Evolutionary conservation across 2,113 vertebrate genomes (phyloP), one percentile per base, ranked within the genome.

Genomic region (Pygoscelis adeliae): DNA sequence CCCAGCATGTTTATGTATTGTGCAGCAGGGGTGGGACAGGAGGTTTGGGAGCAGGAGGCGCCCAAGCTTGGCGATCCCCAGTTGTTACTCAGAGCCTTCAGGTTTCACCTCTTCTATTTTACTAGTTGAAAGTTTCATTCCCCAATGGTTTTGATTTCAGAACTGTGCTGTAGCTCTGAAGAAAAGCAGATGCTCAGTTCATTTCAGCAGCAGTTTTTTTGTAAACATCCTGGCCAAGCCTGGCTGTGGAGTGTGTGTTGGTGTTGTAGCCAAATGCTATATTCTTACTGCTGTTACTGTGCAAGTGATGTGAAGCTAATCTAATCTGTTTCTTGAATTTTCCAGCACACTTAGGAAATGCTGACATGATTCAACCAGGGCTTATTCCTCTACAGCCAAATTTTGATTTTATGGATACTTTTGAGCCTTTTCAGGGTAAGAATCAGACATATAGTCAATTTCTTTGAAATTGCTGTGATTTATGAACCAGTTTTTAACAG

Each of bases 281-380:
- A 25, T 71, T 95, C 80, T 61, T 74, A 5, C 58, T 89, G 50
- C 34, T 59, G 36, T 73, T 93, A 26, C 8, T 73, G 26, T 70
- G 52, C 5, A 9, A 74, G 34, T 79, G 56, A 83, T 72, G 67
- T 55, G 27, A 55, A 62, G 11, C 36, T 71, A 56, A 65, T 80
- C 49, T 92, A 55, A 76, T 83, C 25, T 73, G 55, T 89, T 69
- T 82, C 74, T 40, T 96, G 79, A 76, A 44, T 96, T 92, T 97
- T 94, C 58, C 97, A 99, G 99, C 98, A 61, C 99, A 99, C 90
- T 98, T 99, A 92, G 99, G 99, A 58, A 99, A 99, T 44, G 99
- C 99, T 78, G 99, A 99, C 96, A 99, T 99, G 99, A 99, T 99
- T 96, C 99, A 99, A 97, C 99, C 99, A 6, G 99, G 99, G 59